These are phyloP conservation scores for Pelosia muscerda DNA, from an alignment of 2,888 invertebrate species.

Conservation along the genomic window DNA sequence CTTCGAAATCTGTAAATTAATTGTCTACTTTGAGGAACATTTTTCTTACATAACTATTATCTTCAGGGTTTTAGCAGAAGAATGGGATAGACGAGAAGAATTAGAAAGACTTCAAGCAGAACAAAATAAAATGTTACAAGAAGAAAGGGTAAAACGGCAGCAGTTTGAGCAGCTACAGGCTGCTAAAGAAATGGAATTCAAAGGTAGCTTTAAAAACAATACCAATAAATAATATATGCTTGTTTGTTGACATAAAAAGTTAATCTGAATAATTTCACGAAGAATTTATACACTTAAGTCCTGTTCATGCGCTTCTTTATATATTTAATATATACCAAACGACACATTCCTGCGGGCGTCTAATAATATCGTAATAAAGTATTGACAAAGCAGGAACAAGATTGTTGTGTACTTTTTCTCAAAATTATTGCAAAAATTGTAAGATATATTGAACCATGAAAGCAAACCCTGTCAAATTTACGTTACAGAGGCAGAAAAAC, in stretches of 20 bases:
- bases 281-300: no score
- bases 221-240: neutral
- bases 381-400: no score
- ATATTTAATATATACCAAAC: neutral
- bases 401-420: no score
- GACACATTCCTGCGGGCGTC: neutral
- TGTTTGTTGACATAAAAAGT: no score
- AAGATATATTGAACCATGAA: no score
- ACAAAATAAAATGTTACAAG: conserved; percentile 90
- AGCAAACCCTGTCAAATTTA: neutral
- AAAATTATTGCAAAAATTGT: no score
- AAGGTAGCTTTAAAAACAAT: conserved; percentile 78
- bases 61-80: conserved; percentile 90
- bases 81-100: conserved; percentile 94
- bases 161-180: conserved; percentile 91
- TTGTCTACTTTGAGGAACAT: no score
- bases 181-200: conserved; percentile 90
- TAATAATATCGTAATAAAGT: neutral
- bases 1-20: no score
- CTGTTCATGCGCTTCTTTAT: neutral
- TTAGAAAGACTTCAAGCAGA: conserved; percentile 93
- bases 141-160: conserved; percentile 91
- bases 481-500: conserved; percentile 89
- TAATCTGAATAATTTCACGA: no score
- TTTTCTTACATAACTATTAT: conserved; percentile 13